A percentile compares a stretch with the other conserved stretches of the same genome.
phyloP scores from a whole-genome alignment of 2,888 invertebrate species.

The Cephus runcator region DNA sequence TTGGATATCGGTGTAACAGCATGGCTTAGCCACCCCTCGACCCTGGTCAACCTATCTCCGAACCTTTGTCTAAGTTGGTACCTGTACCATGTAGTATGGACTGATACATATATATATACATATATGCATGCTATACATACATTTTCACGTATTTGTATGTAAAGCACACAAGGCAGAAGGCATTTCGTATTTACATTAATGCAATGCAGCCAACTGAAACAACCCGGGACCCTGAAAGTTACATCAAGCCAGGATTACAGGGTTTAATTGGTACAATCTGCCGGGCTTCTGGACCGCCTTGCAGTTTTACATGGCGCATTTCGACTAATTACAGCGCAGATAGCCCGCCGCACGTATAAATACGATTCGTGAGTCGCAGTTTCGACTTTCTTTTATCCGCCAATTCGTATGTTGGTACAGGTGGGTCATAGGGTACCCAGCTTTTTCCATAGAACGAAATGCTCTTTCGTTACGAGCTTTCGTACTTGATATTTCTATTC shows the following conservation, averaged over 20 bases:
- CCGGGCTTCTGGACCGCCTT: slow-evolving; percentile 4
- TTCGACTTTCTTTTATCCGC: not conserved
- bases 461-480: not conserved
- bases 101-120: not conserved
- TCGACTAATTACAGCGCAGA: slow-evolving; percentile 4
- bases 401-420: not conserved
- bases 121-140: not conserved
- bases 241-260: slow-evolving; percentile 28
- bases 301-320: slow-evolving; percentile 8
- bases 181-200: slow-evolving; percentile 19
- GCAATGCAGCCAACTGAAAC: slow-evolving; percentile 15
- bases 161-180: not conserved
- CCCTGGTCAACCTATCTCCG: slow-evolving; percentile 1
- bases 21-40: not conserved
- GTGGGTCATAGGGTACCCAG: not conserved
- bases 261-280: slow-evolving; percentile 30
- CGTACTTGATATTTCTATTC: not conserved
- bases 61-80: not conserved
- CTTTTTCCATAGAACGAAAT: not conserved
- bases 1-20: not conserved
- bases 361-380: not conserved
- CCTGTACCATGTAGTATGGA: not conserved
- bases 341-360: not conserved
- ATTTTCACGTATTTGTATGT: slow-evolving; percentile 1
- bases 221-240: slow-evolving; percentile 25